Evolutionary conservation across 2,888 invertebrate genomes (phyloP), one percentile per base, ranked within the genome.

Genomic region (Cenopis cana): DNA sequence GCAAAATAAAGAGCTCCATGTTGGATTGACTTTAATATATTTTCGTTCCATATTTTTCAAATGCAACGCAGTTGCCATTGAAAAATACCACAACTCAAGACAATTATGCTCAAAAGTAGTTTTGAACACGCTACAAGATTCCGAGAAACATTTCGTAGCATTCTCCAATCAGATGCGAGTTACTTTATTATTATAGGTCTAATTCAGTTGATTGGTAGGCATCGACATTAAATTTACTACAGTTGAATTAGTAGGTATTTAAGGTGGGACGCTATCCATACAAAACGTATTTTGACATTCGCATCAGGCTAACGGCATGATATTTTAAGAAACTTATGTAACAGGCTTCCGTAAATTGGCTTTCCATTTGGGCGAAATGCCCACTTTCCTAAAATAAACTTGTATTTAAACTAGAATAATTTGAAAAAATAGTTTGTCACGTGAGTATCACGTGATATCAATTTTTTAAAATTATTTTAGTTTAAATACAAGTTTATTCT

Each of bases 151-250:
- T 85, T 83, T 76, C 82, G 79, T 80, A 82, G 81, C 85, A 86
- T 87, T 82, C 80, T 80, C 80, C 76, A 83, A 86, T 85, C 84
- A 78, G 83, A 85, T 86, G 79, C 74, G 73, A 69, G 79, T 74
- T 81, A 81, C 81, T 87, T 87, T 88, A 87, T 87, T 86, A 86
- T 88, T 85, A 88, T 88, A 86, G 84, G 82, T 81, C 77, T 41
- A 79, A 80, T 81, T 72, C 74, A 55, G 70, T 69, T 74, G 87
- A 88, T 85, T 86, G 87, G 87, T 86, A 83, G 61, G 74, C 77
- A 79, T 80, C 80, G 77, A 78, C 38, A 64, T 64, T 38, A 52
- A 64, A 64, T 52, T 64, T 64, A 64, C 38, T 24, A 38, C 64
- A 54, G n/a, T 36, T 24, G 64, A 54, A 64, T 52, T 64, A 17